phyloP scores from a whole-genome alignment of 2,113 vertebrate species.

The Anser cygnoides region DNA sequence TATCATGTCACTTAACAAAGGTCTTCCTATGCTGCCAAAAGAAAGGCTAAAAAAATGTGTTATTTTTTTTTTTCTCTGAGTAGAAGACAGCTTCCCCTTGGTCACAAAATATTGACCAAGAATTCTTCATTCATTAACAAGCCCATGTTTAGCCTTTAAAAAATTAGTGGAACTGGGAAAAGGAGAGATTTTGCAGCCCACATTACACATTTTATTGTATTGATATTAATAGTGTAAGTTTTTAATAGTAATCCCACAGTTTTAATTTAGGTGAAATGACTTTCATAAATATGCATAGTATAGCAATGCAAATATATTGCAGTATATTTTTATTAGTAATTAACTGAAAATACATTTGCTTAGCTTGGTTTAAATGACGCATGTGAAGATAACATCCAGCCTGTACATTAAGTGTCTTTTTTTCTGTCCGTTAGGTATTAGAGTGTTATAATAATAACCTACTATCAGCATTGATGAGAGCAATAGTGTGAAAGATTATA shows the following conservation, averaged over 20 bases:
- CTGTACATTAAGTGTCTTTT: neutral
- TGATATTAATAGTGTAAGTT: neutral
- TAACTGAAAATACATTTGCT: constrained; percentile 43
- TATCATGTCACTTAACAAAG: neutral
- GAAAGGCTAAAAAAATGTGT: neutral
- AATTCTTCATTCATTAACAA: constrained; percentile 12
- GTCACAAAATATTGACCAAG: constrained; percentile 6
- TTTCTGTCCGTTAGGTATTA: neutral
- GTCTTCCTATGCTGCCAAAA: neutral
- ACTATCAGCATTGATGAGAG: neutral
- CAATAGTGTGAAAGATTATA: neutral
- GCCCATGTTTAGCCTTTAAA: neutral
- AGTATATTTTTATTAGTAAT: constrained; percentile 50
- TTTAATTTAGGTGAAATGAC: neutral
- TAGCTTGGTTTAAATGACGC: constrained; percentile 20
- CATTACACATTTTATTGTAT: neutral
- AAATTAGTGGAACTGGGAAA: neutral
- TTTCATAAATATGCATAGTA: constrained; percentile 44
- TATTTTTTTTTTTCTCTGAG: neutral
- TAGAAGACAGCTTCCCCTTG: neutral
- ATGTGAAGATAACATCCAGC: neutral
- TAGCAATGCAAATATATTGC: constrained; percentile 44
- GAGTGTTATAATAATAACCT: constrained; percentile 18
- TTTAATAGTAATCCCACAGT: neutral
- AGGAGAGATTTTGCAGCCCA: neutral